Evolutionary conservation across 1,140 invertebrate genomes (phyloP).

Genomic region (Helicoverpa armigera): DNA sequence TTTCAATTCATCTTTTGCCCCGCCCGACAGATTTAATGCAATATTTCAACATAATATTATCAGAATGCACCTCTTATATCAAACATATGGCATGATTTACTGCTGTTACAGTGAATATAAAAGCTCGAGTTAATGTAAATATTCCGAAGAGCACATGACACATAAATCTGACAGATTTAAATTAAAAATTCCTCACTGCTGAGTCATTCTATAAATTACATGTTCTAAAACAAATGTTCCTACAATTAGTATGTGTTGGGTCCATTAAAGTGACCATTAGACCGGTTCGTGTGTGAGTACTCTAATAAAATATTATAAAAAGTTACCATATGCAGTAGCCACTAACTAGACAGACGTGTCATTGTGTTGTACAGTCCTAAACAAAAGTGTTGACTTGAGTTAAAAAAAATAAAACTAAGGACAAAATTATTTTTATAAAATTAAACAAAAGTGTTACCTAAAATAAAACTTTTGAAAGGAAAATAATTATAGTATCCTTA

Average conservation of each 20-base stretch:
- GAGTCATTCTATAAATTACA: conserved; percentile 37
- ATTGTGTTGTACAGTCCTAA: conserved; percentile 49
- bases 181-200: conserved; percentile 41
- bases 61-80: too few relatives aligned
- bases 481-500: not conserved
- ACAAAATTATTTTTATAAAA: too few relatives aligned
- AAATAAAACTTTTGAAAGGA: too few relatives aligned
- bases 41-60: too few relatives aligned
- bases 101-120: not conserved
- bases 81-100: too few relatives aligned
- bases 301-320: conserved; percentile 60
- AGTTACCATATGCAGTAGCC: conserved; percentile 50
- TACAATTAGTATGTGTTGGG: conserved; percentile 47
- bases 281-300: conserved; percentile 38
- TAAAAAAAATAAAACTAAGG: too few relatives aligned
- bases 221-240: conserved; percentile 43
- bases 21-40: not conserved
- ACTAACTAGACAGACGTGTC: conserved; percentile 58
- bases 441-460: too few relatives aligned
- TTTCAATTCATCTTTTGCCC: not conserved
- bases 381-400: conserved; percentile 43
- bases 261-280: conserved; percentile 51
- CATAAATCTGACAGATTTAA: conserved; percentile 19
- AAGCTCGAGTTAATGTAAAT: not conserved
- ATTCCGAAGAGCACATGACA: not conserved